These are phyloP conservation scores for Eumerus sabulonum DNA, from an alignment of 2,888 invertebrate species.

Conservation along the genomic window DNA sequence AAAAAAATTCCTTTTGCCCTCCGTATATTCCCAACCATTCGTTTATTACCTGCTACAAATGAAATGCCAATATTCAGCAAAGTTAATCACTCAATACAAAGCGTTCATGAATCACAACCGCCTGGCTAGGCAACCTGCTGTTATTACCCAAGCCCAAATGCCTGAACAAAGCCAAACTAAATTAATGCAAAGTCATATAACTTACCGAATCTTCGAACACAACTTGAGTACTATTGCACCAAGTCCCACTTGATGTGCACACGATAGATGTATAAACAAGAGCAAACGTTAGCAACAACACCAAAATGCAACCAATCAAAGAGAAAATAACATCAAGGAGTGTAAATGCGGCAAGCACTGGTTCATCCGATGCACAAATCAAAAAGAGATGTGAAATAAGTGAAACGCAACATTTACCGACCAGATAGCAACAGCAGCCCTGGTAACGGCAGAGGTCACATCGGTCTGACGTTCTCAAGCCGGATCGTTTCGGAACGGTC, in stretches of 20 bases:
- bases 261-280: conserved; percentile 13
- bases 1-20: no score
- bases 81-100: background rate
- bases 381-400: background rate
- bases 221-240: conserved; percentile 22
- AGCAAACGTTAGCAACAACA: background rate
- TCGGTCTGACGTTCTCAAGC: conserved; percentile 14
- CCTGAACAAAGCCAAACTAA: conserved; percentile 19
- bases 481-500: conserved; percentile 31
- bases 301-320: conserved; percentile 2
- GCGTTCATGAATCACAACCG: background rate
- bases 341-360: background rate
- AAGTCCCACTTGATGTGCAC: conserved; percentile 4
- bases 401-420: conserved; percentile 30
- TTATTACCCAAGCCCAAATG: conserved; percentile 23
- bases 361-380: conserved; percentile 9
- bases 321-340: background rate
- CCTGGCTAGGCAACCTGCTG: conserved; percentile 13
- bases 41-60: no score
- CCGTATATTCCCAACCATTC: no score
- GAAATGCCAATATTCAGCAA: no score
- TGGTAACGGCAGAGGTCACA: background rate
- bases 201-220: no score
- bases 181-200: conserved; percentile 18
- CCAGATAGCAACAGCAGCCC: conserved; percentile 1